A percentile compares a stretch with the other conserved stretches of the same genome.
Evolutionary conservation across 1,140 invertebrate genomes (phyloP).

Genomic region (Spodoptera frugiperda): DNA sequence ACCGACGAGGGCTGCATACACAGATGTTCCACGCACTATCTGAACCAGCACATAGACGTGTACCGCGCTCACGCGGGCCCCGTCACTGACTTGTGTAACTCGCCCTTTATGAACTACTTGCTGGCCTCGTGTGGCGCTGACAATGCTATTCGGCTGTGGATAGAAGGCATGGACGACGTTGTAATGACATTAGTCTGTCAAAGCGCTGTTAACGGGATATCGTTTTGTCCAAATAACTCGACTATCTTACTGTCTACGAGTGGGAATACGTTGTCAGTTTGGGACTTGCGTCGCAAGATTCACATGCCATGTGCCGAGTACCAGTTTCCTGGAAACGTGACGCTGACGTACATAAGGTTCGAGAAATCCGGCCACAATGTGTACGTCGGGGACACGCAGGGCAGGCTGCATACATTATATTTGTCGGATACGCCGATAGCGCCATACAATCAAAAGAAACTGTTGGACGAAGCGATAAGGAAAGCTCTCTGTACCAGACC

Average conservation of each 20-base stretch:
- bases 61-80: constrained; percentile 93
- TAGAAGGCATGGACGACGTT: constrained; percentile 88
- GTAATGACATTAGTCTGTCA: constrained; percentile 88
- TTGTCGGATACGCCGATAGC: constrained; percentile 90
- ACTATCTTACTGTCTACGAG: constrained; percentile 93
- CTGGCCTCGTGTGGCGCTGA: constrained; percentile 94
- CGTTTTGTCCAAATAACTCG: constrained; percentile 93
- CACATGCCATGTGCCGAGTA: constrained; percentile 88
- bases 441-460: constrained; percentile 88
- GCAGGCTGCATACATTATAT: constrained; percentile 88
- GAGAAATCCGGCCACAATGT: constrained; percentile 89
- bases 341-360: constrained; percentile 87
- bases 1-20: constrained; percentile 94
- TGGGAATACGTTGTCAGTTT: constrained; percentile 90
- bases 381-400: constrained; percentile 88
- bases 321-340: constrained; percentile 74
- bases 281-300: constrained; percentile 90
- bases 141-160: constrained; percentile 92
- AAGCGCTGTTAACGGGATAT: constrained; percentile 88
- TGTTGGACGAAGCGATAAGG: constrained; percentile 87
- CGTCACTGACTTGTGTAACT: constrained; percentile 92
- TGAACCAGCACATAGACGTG: constrained; percentile 89
- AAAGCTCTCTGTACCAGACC: constrained; percentile 88
- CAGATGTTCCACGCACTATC: constrained; percentile 89
- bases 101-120: constrained; percentile 91